Conservation (phyloP, 53 echinoderm and acorn worm genomes). For the Pentamera pediparva region DNA sequence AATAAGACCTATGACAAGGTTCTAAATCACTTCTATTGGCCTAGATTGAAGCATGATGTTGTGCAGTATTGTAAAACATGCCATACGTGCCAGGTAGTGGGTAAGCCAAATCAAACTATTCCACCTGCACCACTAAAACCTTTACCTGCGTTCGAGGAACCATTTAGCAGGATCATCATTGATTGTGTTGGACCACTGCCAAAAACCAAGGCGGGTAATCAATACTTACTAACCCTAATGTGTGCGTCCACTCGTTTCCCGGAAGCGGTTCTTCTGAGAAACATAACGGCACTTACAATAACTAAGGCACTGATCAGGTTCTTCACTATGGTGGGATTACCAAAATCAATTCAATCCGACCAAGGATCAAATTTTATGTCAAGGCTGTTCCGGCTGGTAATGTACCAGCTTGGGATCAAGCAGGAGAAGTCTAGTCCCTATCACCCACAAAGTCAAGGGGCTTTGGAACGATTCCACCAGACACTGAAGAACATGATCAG, state of each 20-base stretch:
- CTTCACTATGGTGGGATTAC: constrained; percentile 53
- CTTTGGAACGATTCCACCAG: constrained; percentile 56
- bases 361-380: constrained; percentile 51
- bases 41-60: constrained; percentile 23
- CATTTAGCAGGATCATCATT: constrained; percentile 29
- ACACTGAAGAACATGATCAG: constrained; percentile 57
- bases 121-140: constrained; percentile 37
- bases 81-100: constrained; percentile 49
- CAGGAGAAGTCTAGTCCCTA: constrained; percentile 58
- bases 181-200: constrained; percentile 61
- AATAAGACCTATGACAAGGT: constrained; percentile 47
- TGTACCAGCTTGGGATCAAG: constrained; percentile 30
- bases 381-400: constrained; percentile 37
- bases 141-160: not conserved
- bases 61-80: constrained; percentile 38
- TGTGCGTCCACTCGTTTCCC: constrained; percentile 54
- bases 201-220: constrained; percentile 39
- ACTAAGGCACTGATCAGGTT: constrained; percentile 46
- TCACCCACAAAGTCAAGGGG: constrained; percentile 59
- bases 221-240: constrained; percentile 64
- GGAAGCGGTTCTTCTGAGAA: constrained; percentile 62
- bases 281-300: constrained; percentile 46
- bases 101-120: constrained; percentile 45
- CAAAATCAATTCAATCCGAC: constrained; percentile 40
- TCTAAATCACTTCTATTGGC: constrained; percentile 50